Conservation (phyloP, 2,113 vertebrate species). For the Pygoscelis antarcticus region DNA sequence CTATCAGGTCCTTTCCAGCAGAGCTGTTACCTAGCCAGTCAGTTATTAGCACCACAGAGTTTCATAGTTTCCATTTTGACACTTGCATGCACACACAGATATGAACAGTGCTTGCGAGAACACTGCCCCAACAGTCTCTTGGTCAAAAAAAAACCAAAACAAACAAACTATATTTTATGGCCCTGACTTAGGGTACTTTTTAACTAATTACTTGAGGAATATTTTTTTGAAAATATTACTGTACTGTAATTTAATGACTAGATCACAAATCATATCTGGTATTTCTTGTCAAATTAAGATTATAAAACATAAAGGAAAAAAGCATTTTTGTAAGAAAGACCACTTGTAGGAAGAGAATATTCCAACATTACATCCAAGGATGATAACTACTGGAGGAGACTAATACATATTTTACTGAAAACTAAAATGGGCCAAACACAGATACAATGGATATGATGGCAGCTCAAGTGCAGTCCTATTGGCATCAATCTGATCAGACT, state of each 20-base stretch:
- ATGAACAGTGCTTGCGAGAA: background rate
- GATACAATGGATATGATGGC: fast-evolving
- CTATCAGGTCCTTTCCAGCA: background rate
- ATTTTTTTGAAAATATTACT: background rate
- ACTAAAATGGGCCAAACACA: background rate
- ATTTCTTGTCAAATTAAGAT: background rate
- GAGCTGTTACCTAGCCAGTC: background rate
- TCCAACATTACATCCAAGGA: background rate
- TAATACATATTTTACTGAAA: background rate
- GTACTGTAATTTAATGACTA: background rate
- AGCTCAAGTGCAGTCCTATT: background rate
- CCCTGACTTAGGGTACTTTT: background rate
- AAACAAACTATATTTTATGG: background rate
- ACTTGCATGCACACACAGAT: background rate
- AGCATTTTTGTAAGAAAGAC: background rate
- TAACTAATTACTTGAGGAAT: background rate
- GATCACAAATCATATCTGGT: background rate
- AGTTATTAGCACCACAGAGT: background rate
- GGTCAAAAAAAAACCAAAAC: background rate
- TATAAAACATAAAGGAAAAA: background rate
- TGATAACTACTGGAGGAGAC: background rate
- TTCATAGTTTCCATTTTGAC: background rate
- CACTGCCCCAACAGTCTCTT: background rate
- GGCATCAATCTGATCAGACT: background rate
- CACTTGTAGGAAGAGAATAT: background rate